Base-by-base conservation (phyloP, 2,797 vertebrate genomes). In the Lutjanus argentimaculatus region DNA sequence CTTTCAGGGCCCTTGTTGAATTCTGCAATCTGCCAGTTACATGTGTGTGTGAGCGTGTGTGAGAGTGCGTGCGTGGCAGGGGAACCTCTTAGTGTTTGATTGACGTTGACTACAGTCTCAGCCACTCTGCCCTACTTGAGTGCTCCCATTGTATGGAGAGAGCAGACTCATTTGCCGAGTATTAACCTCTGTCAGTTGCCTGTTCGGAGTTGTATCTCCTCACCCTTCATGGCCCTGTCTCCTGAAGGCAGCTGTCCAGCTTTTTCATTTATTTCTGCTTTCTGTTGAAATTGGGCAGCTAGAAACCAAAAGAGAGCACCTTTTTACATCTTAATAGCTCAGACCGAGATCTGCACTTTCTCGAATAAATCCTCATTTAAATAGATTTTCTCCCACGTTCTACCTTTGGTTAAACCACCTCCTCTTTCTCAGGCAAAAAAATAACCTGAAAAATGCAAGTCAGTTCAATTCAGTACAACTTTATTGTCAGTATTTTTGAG, bases 91-190 rank as follows among this genome's bases (percentile, higher is more conserved):
- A 43, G 73, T 9, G 67, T 64, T 71, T 85, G 90, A 92, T 74
- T 85, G 90, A 86, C 82, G 51, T 65, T 25, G 80, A 75, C 89
- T 77, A 75, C 65, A 81, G 85, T 74, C 80, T 84, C 65, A 67
- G 72, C 72, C 75, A 56, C 59, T 86, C 85, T 85, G 83, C 80
- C 83, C 81, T 77, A 59, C 77, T 81, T 30, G 71, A 85, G 67
- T 51, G 66, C 84, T 85, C 67, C 75, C 36, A 74, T 85, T 89
- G 80, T 86, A 25, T 40, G 59, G 65, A 53, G 64, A 72, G 77
- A 82, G 76, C 80, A n/a, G 76, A 70, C 82, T 87, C 86, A 89
- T 94, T 91, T 91, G 86, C 80, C 51, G 51, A 79, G 83, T 62
- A 72, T 91, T 91, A 93, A 91, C 92, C 82, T 85, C 76, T 84